phyloP scores from a whole-genome alignment of 1,140 invertebrate genomes.

The Patella vulgata region DNA sequence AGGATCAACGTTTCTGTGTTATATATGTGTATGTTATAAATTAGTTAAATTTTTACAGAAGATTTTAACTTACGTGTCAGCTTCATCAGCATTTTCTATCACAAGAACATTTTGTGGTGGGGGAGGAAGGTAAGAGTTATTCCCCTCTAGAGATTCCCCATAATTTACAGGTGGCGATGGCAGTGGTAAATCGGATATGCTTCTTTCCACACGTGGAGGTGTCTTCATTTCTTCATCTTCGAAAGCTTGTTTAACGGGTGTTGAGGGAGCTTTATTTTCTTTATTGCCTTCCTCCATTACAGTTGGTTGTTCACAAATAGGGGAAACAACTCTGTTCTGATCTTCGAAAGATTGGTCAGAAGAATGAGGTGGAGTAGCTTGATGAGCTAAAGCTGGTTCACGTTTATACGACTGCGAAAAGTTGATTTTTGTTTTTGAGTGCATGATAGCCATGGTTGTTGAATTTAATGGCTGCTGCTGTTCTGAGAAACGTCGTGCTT shows the following conservation, averaged over 20 bases:
- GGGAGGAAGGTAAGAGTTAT: constrained; percentile 41
- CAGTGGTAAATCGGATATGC: constrained; percentile 3
- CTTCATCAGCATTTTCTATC: constrained; percentile 7
- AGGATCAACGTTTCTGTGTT: no score
- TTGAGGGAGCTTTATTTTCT: neutral
- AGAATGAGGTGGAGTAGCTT: constrained; percentile 36
- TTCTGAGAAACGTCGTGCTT: constrained; percentile 44
- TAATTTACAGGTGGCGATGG: constrained; percentile 5
- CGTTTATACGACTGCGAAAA: constrained; percentile 51
- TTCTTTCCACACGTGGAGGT: neutral
- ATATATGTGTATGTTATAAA: no score
- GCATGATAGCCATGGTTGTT: constrained; percentile 30
- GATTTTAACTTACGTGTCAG: constrained; percentile 22
- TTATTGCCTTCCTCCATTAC: no score
- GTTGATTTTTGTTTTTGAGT: constrained; percentile 33
- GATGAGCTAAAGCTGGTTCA: constrained; percentile 39
- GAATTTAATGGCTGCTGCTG: constrained; percentile 29
- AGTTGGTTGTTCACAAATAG: neutral
- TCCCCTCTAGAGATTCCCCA: neutral
- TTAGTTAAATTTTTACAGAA: no score
- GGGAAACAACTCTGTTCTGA: neutral
- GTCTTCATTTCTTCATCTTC: constrained; percentile 15
- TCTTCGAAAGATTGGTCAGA: neutral
- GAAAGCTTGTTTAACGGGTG: constrained; percentile 4
- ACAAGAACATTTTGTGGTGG: constrained; percentile 38